Evolutionary conservation across 2,113 vertebrate genomes (phyloP).

Genomic region (Rhinopomastus cyanomelas): DNA sequence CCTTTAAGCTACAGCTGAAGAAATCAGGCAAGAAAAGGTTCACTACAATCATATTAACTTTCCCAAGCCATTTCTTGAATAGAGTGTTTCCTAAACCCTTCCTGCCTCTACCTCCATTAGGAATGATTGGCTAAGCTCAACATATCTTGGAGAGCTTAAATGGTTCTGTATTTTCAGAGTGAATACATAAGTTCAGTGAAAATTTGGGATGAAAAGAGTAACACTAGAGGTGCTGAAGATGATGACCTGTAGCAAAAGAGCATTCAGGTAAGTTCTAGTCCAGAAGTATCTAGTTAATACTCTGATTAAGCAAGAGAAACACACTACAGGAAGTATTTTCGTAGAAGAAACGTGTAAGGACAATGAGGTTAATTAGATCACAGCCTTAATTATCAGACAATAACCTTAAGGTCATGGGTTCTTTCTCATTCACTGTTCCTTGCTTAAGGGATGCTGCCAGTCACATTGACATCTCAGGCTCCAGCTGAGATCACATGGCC

Average conservation of each 20-base stretch:
- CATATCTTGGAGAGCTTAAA: neutral
- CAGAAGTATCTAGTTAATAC: neutral
- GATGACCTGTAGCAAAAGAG: neutral
- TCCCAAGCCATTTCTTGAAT: neutral
- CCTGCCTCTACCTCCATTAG: neutral
- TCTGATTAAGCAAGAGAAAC: neutral
- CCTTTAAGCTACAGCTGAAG: neutral
- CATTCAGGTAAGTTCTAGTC: neutral
- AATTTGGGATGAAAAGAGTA: neutral
- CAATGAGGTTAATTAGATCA: slow-evolving; percentile 23
- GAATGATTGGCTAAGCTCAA: neutral
- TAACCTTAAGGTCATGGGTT: neutral
- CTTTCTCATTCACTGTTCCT: neutral
- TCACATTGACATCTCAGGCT: neutral
- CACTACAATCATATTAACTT: neutral
- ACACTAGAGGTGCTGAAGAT: neutral
- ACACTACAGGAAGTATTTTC: neutral
- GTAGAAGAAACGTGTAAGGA: neutral
- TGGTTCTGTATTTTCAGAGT: neutral
- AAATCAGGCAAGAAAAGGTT: neutral
- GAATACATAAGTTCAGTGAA: neutral
- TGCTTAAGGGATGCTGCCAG: neutral
- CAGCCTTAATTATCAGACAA: slow-evolving; percentile 14
- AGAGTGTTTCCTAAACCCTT: neutral
- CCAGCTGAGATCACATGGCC: neutral